phyloP scores from a whole-genome alignment of 2,113 vertebrate genomes.

The Syrmaticus mikado region DNA sequence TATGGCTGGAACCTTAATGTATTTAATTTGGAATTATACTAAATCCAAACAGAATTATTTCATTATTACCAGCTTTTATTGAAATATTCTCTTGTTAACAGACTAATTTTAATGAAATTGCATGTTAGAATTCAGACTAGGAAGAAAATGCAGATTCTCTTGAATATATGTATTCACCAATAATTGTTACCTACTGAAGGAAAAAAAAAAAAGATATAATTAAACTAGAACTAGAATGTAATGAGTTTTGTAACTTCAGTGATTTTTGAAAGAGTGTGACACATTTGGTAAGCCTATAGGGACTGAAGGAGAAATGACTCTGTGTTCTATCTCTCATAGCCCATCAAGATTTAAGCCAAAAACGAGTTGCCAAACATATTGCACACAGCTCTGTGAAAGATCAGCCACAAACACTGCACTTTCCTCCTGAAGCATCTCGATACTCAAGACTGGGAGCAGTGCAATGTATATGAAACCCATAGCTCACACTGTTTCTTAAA shows the following conservation, averaged over 20 bases:
- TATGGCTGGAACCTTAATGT: conserved; percentile 3
- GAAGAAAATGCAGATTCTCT: conserved; percentile 56
- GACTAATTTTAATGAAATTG: conserved; percentile 60
- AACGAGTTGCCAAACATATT: conserved; percentile 16
- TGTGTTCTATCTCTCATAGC: background rate
- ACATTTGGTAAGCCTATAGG: conserved; percentile 27
- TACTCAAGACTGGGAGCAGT: background rate
- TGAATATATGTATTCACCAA: conserved; percentile 31
- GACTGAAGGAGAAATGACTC: conserved; percentile 33
- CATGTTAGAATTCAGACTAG: conserved; percentile 62
- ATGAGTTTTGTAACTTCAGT: conserved; percentile 62
- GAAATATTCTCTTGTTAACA: conserved; percentile 69
- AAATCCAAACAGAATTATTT: conserved; percentile 67
- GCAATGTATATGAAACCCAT: background rate
- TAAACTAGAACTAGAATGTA: conserved; percentile 42
- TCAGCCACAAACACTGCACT: background rate
- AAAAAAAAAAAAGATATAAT: conserved; percentile 32
- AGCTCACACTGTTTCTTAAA: background rate
- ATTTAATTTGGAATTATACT: conserved; percentile 70
- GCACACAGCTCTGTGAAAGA: background rate
- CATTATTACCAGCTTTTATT: conserved; percentile 68
- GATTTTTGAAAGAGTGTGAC: conserved; percentile 56
- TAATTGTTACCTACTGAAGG: conserved; percentile 42
- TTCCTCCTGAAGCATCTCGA: background rate
- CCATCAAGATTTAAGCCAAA: conserved; percentile 7